Evolutionary conservation across 2,888 invertebrate genomes (phyloP).

Genomic region (Aporophyla nigra): DNA sequence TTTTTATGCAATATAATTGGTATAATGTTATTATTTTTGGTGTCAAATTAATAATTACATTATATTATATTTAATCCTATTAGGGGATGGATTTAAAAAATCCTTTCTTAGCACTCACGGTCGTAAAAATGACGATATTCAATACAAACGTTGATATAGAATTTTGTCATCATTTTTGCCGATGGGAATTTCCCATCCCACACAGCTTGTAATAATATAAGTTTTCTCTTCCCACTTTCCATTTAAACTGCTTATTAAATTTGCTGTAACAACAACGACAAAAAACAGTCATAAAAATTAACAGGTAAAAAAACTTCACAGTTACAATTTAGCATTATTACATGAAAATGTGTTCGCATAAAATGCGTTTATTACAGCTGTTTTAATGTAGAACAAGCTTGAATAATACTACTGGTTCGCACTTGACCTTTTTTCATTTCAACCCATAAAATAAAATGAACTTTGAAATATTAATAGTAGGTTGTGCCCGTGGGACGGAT

Average conservation of each 20-base stretch:
- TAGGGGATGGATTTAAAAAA: not conserved
- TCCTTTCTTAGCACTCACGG: no score
- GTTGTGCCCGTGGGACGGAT: slow-evolving; percentile 67
- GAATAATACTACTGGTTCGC: slow-evolving; percentile 64
- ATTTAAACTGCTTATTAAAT: not conserved
- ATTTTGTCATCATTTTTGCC: not conserved
- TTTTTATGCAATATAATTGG: no score
- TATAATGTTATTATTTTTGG: no score
- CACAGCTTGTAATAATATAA: not conserved
- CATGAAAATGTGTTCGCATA: slow-evolving; percentile 53
- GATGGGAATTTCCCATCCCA: not conserved
- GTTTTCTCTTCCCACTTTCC: not conserved
- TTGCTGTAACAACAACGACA: not conserved
- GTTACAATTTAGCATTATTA: slow-evolving; percentile 49
- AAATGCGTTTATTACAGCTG: slow-evolving; percentile 52
- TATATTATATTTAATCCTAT: no score
- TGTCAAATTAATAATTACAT: no score
- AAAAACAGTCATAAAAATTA: slow-evolving; percentile 1
- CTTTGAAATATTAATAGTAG: slow-evolving; percentile 83
- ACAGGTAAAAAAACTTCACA: slow-evolving; percentile 34
- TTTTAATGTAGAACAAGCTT: slow-evolving; percentile 56
- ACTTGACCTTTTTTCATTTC: slow-evolving; percentile 77
- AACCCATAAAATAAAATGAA: slow-evolving; percentile 83
- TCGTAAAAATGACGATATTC: no score
- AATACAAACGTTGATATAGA: no score